Evolutionary conservation across 2,113 vertebrate genomes (phyloP), one percentile per base, ranked within the genome.

Genomic region (Eclectus roratus): DNA sequence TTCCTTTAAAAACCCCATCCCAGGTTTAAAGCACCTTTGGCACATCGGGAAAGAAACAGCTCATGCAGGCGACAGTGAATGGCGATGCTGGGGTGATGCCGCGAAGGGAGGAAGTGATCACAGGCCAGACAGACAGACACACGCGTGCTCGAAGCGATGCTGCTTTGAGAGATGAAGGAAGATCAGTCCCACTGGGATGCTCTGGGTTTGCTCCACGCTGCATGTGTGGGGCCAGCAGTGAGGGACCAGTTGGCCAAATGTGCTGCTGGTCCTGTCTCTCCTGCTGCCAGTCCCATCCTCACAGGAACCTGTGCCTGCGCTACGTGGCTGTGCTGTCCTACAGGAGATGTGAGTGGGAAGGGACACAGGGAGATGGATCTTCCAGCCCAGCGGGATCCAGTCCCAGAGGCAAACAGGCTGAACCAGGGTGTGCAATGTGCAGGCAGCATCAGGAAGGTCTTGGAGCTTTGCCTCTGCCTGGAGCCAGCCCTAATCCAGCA

Each of bases 181-280:
- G 41, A 70, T 17, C 1, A 3, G 43, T 80, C 44, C 39, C 69
- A 66, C 7, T 16, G 28, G 44, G 52, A 39, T n/a, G 64, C 52
- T 85, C 78, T 68, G 80, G 41, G 27, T 92, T 78, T 49, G 73
- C 56, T 84, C 74, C 65, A 43, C 31, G 29, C 46, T 12, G 19
- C 39, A 56, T 0, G 0, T 5, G 15, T 9, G 2, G 58, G 50
- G 53, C 17, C 0, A 1, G 37, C 52, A 66, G 46, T 3, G 5
- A 82, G 35, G 43, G 60, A 88, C 23, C 6, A 1, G 1, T 19
- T 18, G 58, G 35, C 18, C 55, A 78, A 24, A 93, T 14, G 1
- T 29, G 56, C 24, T 13, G 55, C 50, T 83, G 55, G 39, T 33
- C 33, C 21, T 21, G 21, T 43, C 52, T 64, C 64, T 63, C 52